phyloP scores from a whole-genome alignment of 2,113 vertebrate species.

The Heloderma charlesbogerti region DNA sequence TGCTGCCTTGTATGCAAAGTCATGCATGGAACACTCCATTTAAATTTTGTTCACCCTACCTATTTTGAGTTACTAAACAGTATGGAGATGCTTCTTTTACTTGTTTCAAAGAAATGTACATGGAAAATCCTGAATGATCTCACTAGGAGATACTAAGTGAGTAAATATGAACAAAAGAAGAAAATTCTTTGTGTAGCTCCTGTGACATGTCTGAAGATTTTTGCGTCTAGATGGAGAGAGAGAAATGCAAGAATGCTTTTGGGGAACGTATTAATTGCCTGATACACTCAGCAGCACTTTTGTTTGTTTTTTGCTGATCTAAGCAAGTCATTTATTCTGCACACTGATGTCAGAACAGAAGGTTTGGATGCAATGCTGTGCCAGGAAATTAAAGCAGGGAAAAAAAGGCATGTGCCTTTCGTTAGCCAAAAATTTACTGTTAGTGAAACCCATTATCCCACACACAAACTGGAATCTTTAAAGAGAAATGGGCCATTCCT shows the following conservation, averaged over 20 bases:
- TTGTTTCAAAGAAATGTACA: background rate
- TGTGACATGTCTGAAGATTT: background rate
- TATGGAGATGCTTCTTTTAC: background rate
- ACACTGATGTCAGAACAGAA: background rate
- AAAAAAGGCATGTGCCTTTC: background rate
- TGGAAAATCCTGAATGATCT: background rate
- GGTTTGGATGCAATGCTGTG: background rate
- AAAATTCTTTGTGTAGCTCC: background rate
- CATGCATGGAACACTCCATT: background rate
- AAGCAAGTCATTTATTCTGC: constrained; percentile 16
- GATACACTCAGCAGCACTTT: background rate
- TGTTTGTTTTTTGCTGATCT: background rate
- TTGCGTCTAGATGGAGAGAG: background rate
- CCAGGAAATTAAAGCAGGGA: background rate
- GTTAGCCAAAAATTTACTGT: constrained; percentile 8
- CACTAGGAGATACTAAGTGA: background rate
- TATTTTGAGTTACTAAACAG: background rate
- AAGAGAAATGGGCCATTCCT: background rate
- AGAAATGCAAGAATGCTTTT: constrained; percentile 11
- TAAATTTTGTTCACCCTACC: background rate
- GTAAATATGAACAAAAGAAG: background rate
- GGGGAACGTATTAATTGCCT: constrained; percentile 17
- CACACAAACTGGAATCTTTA: background rate
- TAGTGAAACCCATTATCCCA: background rate
- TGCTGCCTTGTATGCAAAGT: background rate